Base-by-base conservation (phyloP, 2,888 invertebrate species). In the Neoascia interrupta region DNA sequence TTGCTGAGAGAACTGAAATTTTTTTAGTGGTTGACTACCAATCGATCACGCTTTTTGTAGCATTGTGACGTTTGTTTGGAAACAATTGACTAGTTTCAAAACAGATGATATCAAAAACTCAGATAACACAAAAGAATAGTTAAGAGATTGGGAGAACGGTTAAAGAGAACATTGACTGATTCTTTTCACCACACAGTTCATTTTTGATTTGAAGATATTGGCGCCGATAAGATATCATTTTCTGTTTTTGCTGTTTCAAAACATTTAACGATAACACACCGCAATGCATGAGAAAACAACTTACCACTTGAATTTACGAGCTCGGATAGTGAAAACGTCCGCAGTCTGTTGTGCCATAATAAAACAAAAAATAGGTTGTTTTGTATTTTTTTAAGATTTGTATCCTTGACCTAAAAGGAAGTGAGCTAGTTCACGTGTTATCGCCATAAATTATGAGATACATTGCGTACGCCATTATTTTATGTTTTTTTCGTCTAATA, bases 281-380 rank as follows among this genome's bases (percentile, higher is more conserved):
- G n/a, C 5, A 60, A n/a, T n/a, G 39, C 28, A 66, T 19, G 28
- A n/a, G n/a, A n/a, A n/a, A n/a, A n/a, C n/a, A 54, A 36, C 16
- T 34, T 43, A 47, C 16, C 15, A 58, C 56, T 58, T 47, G 70
- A 58, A 70, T 51, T 45, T 37, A 64, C 53, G 47, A 60, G 53
- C 60, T 47, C 21, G 37, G 64, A 60, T 60, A 47, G 34, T 41
- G 16, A 23, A 53, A 43, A 47, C 41, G 23, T 45, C 41, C 39
- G 34, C 31, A 21, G 23, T 31, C 49, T 26, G 36, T 51, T 13
- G 2, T 19, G 23, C 34, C n/a, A n/a, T n/a, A n/a, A n/a, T n/a
- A n/a, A n/a, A n/a, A n/a, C n/a, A n/a, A n/a, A n/a, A n/a, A n/a
- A n/a, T n/a, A n/a, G n/a, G n/a, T n/a, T n/a, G n/a, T n/a, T n/a